Base-by-base conservation (phyloP, 2,797 vertebrate genomes). In the Jordanella pulchra region DNA sequence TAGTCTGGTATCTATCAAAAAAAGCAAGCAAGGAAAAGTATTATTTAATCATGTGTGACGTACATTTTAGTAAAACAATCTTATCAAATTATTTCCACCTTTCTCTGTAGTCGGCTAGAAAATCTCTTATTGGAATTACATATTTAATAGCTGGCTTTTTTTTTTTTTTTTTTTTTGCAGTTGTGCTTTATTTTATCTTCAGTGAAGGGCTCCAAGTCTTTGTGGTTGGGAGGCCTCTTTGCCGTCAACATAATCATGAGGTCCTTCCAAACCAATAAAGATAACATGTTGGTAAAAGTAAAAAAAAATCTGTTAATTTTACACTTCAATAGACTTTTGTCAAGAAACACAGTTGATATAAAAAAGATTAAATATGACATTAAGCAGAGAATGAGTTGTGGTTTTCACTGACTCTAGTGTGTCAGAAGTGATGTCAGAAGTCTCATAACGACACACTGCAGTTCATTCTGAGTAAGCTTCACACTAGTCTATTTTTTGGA, bases 51-150 rank as follows among this genome's bases (percentile, higher is more conserved):
- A 4, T 4, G 35, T 35, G 4, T 35, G n/a, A n/a, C n/a, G n/a
- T 35, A 4, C 7, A 7, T 35, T 35, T 35, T 35, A 35, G 7
- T 35, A 35, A 35, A 96, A 96, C 87, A 27, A 84, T 76, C n/a
- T 35, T 35, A 14, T 56, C 18, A 21, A 9, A 18, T 30, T 58
- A 21, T 60, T 35, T 32, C 9, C 18, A 58, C 55, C 28, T 35
- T 35, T 60, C 56, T 35, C 30, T 23, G 17, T 35, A 12, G 11
- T 60, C 7, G 21, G 32, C 30, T 17, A 9, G 7, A 5, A 60
- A 35, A 11, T 35, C 17, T 58, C 18, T 14, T n/a, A 23, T 60
- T 35, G 28, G 18, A 17, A 13, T 12, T 12, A 10, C 18, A 60
- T 28, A 9, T 32, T 12, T 15, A 32, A 30, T 32, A 58, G 30